These are phyloP conservation scores for Nicator chloris DNA, from an alignment of 2,113 vertebrate species.

Conservation along the genomic window DNA sequence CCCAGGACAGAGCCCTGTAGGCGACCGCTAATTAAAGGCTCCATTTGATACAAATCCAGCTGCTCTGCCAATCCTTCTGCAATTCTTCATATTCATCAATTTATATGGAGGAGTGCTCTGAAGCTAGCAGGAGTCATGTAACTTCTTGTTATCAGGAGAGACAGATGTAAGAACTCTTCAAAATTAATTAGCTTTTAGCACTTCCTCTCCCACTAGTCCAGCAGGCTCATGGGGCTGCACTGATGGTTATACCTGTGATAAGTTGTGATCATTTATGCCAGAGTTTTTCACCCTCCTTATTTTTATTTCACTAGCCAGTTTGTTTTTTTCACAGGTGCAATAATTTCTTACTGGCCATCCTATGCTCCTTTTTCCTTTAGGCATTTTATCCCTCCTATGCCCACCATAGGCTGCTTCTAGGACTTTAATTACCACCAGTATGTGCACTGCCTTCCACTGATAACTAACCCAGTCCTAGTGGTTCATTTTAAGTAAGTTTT, in stretches of 20 bases:
- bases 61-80: slow-evolving; percentile 1
- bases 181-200: slow-evolving; percentile 48
- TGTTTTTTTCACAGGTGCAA: background rate
- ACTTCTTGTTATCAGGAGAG: slow-evolving; percentile 27
- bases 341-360: background rate
- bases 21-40: background rate
- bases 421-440: background rate
- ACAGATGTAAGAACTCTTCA: slow-evolving; percentile 31
- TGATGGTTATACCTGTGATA: background rate
- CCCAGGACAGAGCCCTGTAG: background rate
- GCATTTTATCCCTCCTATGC: background rate
- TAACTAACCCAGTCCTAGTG: background rate
- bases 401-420: background rate
- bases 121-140: background rate
- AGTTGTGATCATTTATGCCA: slow-evolving; percentile 8
- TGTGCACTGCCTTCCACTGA: background rate
- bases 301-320: slow-evolving; percentile 19
- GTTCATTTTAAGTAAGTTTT: background rate
- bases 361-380: background rate
- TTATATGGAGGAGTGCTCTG: background rate
- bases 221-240: background rate
- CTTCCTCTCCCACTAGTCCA: background rate
- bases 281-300: background rate
- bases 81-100: slow-evolving; percentile 5
- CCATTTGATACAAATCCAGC: background rate